Evolutionary conservation across 2,888 invertebrate genomes (phyloP).

Genomic region (Apamea monoglypha): DNA sequence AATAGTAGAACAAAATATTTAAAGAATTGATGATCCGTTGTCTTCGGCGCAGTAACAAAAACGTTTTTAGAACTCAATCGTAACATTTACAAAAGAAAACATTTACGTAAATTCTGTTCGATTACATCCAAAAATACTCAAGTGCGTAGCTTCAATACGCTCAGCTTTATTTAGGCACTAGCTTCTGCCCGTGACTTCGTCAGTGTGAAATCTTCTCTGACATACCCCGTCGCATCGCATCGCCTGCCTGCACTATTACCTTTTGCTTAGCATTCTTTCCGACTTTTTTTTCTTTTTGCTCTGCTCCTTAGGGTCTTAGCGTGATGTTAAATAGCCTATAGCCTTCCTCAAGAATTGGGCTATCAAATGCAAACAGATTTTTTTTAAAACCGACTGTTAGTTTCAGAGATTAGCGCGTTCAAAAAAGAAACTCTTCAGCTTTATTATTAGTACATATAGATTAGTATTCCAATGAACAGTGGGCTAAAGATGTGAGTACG

Average conservation of each 20-base stretch:
- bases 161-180: background rate
- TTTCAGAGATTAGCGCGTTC: background rate
- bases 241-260: background rate
- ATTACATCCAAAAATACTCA: slow-evolving; percentile 17
- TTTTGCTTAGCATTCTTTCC: background rate
- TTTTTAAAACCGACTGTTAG: no score
- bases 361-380: no score
- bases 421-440: background rate
- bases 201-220: background rate
- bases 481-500: slow-evolving; percentile 23
- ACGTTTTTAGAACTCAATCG: slow-evolving; percentile 25
- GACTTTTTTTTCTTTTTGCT: background rate
- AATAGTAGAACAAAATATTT: slow-evolving; percentile 9
- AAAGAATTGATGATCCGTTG: background rate
- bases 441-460: background rate
- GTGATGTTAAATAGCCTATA: background rate
- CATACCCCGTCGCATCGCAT: background rate
- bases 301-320: background rate
- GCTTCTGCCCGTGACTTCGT: background rate
- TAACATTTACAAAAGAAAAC: slow-evolving; percentile 26
- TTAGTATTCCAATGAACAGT: background rate
- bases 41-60: background rate
- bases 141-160: slow-evolving; percentile 20
- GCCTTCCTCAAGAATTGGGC: background rate
- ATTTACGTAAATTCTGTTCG: background rate